Evolutionary conservation across 2,113 vertebrate genomes (phyloP).

Genomic region (Otocyon megalotis): DNA sequence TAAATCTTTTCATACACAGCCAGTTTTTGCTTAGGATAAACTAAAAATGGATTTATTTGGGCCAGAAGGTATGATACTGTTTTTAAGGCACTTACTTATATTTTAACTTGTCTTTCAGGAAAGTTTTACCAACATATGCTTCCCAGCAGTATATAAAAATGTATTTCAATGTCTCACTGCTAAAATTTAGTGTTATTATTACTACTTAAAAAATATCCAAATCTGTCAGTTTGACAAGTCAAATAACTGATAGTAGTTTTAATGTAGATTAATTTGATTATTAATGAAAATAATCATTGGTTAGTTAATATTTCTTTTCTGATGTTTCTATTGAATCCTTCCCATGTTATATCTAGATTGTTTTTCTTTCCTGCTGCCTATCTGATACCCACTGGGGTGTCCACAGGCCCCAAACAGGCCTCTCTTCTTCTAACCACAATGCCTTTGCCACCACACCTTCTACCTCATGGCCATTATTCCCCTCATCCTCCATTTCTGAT

Average conservation of each 20-base stretch:
- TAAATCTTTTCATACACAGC: not conserved
- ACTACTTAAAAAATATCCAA: not conserved
- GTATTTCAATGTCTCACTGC: not conserved
- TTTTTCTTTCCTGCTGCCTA: not conserved
- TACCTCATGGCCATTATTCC: rapidly evolving
- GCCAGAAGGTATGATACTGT: not conserved
- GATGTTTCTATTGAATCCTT: not conserved
- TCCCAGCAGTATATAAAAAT: not conserved
- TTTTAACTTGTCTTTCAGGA: not conserved
- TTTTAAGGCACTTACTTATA: not conserved
- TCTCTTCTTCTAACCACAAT: not conserved
- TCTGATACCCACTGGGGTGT: not conserved
- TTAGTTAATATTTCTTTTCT: not conserved
- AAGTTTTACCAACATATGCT: not conserved
- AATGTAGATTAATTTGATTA: not conserved
- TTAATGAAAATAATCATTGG: not conserved
- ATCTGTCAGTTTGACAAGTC: not conserved
- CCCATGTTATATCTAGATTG: not conserved
- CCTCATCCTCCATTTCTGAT: not conserved
- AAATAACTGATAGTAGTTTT: not conserved
- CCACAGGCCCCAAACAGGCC: not conserved
- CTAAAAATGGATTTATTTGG: not conserved
- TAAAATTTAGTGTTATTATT: not conserved
- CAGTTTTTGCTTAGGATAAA: slow-evolving; percentile 18
- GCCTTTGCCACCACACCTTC: rapidly evolving